Conservation (phyloP, 2,797 vertebrate genomes). For the Saxicola maurus region DNA sequence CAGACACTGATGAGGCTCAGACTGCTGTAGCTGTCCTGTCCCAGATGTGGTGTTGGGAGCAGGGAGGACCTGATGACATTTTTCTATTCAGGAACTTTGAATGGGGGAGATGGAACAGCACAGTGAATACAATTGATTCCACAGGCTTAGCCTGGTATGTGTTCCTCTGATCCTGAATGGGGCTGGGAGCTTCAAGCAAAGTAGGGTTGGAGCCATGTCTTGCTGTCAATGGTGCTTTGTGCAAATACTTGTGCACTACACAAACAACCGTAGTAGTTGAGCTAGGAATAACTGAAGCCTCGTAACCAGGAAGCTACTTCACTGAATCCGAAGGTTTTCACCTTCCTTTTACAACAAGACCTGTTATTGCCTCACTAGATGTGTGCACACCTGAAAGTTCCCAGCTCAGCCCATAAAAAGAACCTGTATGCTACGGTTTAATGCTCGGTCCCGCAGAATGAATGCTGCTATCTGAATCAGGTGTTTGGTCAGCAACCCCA, state of each 20-base stretch:
- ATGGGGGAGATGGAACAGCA: not conserved
- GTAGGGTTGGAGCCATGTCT: not conserved
- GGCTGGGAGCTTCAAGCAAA: not conserved
- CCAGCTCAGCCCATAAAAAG: slow-evolving; percentile 32
- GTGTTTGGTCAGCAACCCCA: slow-evolving; percentile 67
- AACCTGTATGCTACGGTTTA: slow-evolving; percentile 1
- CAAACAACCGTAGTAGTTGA: not conserved
- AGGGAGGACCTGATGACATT: not conserved
- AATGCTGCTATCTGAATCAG: slow-evolving; percentile 61
- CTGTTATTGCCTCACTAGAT: slow-evolving; percentile 19
- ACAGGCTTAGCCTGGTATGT: not conserved
- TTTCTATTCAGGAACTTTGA: not conserved
- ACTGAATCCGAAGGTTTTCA: not conserved
- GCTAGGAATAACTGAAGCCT: not conserved
- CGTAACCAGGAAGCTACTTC: slow-evolving; percentile 16
- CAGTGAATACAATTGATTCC: not conserved
- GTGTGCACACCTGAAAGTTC: slow-evolving; percentile 49
- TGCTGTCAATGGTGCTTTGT: not conserved
- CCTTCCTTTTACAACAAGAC: slow-evolving; percentile 38
- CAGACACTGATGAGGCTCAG: not conserved
- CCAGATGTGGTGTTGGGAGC: not conserved
- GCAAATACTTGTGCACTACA: not conserved
- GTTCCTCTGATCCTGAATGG: not conserved
- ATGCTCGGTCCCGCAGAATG: not conserved
- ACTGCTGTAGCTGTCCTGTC: rapidly evolving